Evolutionary conservation across 1,140 invertebrate genomes (phyloP), one percentile per base, ranked within the genome.

Genomic region (Cardiocondyla obscurior): DNA sequence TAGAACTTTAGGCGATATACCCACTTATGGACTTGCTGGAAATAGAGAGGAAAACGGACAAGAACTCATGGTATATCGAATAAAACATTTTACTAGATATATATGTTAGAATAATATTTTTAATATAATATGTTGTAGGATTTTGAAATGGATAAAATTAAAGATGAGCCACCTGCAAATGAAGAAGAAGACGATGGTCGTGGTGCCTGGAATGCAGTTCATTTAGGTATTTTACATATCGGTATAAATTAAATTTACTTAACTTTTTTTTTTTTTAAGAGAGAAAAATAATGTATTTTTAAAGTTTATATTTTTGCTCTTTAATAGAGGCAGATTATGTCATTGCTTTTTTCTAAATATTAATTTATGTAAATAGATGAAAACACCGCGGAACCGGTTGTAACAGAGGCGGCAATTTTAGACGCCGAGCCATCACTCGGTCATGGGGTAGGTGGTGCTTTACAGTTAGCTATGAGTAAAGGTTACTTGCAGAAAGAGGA

Each of bases 341-440:
- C 10, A 28, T 7, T 57, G 4, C 30, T 44, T 22, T 19, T 14
- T n/a, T 3, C 1, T n/a, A 42, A 28, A 19, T 16, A 3, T 53
- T 7, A 69, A 73, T 65, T 55, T 82, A 25, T 53, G 14, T 53
- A 33, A 39, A 83, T 44, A 94, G 94, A 95, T 88, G 92, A 94
- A 82, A 89, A 89, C 5, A 79, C 73, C 8, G 39, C 85, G 6
- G 93, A 94, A 55, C 93, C 95, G 53, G 86, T 93, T 4, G 88
- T 95, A 2, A 93, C 95, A 77, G 96, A 97, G 86, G 95, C 95
- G 22, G 96, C 96, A 1, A 98, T 98, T 91, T 94, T 99, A 67
- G 99, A 99, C 90, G 98, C 98, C 86, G 99, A 99, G 94, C 98
- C 99, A 0, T 97, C 98, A 91, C 96, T 99, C n/a, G 98, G 97